These are phyloP conservation scores for Bombus sylvicola DNA, from an alignment of 1,140 invertebrate genomes.

Conservation along the genomic window DNA sequence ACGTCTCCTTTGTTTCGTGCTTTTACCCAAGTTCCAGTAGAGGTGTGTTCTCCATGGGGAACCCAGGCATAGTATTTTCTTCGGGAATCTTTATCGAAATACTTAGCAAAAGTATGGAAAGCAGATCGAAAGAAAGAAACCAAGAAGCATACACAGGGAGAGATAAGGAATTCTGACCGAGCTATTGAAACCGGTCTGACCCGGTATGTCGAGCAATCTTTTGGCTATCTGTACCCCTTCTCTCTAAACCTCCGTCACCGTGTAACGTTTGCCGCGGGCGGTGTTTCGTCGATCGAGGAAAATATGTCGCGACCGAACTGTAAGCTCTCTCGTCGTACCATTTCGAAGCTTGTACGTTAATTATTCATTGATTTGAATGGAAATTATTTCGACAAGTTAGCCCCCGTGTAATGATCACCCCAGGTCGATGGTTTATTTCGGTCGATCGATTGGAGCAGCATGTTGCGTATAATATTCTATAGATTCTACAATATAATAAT, in stretches of 20 bases:
- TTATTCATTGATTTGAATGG: background rate
- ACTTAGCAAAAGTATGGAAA: conserved; percentile 60
- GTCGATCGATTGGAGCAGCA: background rate
- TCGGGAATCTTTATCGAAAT: background rate
- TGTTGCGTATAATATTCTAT: too few relatives aligned
- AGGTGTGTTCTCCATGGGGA: background rate
- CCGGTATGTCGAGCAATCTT: conserved; percentile 69
- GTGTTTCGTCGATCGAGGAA: background rate
- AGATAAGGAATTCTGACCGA: conserved; percentile 74
- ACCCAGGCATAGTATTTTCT: background rate
- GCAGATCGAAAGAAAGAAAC: conserved; percentile 66
- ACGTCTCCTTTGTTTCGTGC: background rate
- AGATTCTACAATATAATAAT: background rate
- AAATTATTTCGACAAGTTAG: conserved; percentile 1
- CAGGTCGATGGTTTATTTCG: background rate
- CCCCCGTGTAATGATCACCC: background rate
- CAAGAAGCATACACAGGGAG: conserved; percentile 68
- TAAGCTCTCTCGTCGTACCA: background rate
- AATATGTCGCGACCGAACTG: background rate
- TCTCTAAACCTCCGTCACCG: too few relatives aligned
- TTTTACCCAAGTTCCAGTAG: background rate
- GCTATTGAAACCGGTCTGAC: conserved; percentile 78
- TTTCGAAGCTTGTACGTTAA: too few relatives aligned
- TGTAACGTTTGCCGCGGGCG: background rate
- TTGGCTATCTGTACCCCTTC: background rate